Evolutionary conservation across 1,140 invertebrate species (phyloP).

Genomic region (Drepana arcuata): DNA sequence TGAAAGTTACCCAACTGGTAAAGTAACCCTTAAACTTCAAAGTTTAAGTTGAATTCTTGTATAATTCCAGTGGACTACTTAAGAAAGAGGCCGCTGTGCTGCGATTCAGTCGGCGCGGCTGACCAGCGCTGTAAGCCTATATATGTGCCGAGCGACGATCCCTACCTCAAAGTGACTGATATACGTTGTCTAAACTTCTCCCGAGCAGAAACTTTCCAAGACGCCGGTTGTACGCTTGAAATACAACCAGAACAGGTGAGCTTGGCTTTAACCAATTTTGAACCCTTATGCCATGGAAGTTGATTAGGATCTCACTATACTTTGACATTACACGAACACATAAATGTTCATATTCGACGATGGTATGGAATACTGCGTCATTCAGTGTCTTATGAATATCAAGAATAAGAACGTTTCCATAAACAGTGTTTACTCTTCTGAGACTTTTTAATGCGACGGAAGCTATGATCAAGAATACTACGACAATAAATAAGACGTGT

Average conservation of each 20-base stretch:
- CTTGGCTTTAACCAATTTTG: conserved; percentile 1
- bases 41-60: not conserved
- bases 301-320: conserved; percentile 4
- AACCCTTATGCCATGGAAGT: conserved; percentile 6
- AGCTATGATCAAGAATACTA: too few species aligned
- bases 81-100: conserved; percentile 25
- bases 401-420: conserved; percentile 3
- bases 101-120: conserved; percentile 11
- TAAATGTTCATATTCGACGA: too few species aligned
- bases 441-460: too few species aligned
- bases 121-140: conserved; percentile 36
- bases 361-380: too few species aligned
- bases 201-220: conserved; percentile 44
- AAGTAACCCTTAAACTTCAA: not conserved
- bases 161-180: conserved; percentile 35
- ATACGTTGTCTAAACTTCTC: conserved; percentile 46
- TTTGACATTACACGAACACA: conserved; percentile 1
- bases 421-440: not conserved
- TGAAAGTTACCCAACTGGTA: too few species aligned
- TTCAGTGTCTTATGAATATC: too few species aligned
- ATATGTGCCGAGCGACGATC: conserved; percentile 29
- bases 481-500: too few species aligned
- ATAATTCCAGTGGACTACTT: conserved; percentile 31
- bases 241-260: conserved; percentile 35
- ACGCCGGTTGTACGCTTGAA: conserved; percentile 28